Base-by-base conservation (phyloP, 2,797 vertebrate genomes). In the Glossophaga mutica region DNA sequence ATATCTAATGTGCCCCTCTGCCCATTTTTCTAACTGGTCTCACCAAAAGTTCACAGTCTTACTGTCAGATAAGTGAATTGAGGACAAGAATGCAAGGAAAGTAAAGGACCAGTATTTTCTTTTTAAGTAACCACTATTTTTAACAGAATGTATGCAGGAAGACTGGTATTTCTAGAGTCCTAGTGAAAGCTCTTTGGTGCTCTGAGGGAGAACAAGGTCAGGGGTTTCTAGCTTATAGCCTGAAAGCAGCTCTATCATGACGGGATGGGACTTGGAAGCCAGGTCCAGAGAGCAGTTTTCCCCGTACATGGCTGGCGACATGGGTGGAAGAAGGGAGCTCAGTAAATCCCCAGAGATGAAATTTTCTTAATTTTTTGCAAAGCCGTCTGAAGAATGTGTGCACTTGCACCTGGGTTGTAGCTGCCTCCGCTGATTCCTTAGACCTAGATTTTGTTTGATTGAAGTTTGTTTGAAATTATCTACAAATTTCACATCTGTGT, bases 401-500 rank as follows among this genome's bases (percentile, higher is more conserved):
- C 11, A 16, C 24, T 74, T 94, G 71, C 42, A 67, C 94, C 93
- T 95, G 78, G 59, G 68, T 86, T 90, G 44, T 46, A 76, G 68
- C 84, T 94, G 62, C 24, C 32, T 71, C 50, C 32, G 74, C 52
- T 9, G 50, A 34, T 94, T 82, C 57, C 24, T 44, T 65, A 89
- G 48, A 46, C 39, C 50, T 29, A 73, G 74, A 29, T 62, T 89
- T 87, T 96, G 74, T 95, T 97, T 90, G 9, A 57, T 78, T 77
- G 92, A 94, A 78, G 16, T 79, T 91, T 73, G 91, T 91, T 91
- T 94, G 85, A 94, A 94, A 95, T 94, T 81, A 57, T 78, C 67
- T 95, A 50, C 42, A 79, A 77, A 91, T 78, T 87, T 96, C 39
- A 87, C 24, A 34, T 74, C 68, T 81, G 37, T 88, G 67, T 83